A percentile compares a stretch with the other conserved stretches of the same genome.
Conservation (phyloP, 2,888 invertebrate species). For the Megalurothrips usitatus region DNA sequence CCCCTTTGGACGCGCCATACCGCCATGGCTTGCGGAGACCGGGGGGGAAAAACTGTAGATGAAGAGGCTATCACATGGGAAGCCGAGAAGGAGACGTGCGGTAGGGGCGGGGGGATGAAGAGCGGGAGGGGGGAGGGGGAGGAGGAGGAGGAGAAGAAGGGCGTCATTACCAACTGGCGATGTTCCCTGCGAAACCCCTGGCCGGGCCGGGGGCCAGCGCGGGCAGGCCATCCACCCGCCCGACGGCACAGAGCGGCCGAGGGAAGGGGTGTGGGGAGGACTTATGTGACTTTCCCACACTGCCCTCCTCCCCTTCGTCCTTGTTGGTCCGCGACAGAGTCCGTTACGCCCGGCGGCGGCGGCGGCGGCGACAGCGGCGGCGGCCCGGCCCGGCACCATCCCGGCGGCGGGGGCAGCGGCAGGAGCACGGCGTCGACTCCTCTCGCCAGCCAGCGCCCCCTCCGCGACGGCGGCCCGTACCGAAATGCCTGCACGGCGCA, state of each 20-base stretch:
- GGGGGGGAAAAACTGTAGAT: not conserved
- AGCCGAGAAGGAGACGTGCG: not conserved
- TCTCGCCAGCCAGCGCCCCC: no score
- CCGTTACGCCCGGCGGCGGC: not conserved
- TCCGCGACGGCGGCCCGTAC: no score
- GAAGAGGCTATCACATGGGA: conserved; percentile 3
- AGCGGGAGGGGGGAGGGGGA: no score
- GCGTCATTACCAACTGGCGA: conserved; percentile 5
- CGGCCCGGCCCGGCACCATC: not conserved
- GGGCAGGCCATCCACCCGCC: no score
- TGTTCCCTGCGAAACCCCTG: no score
- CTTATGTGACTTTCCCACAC: not conserved
- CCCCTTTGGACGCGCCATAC: no score
- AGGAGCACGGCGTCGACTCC: no score
- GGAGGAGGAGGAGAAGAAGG: not conserved
- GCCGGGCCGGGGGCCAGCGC: no score
- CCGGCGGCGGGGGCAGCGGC: no score
- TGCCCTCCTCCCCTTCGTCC: not conserved
- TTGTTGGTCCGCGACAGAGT: conserved; percentile 6
- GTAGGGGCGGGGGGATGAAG: not conserved
- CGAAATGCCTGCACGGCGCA: no score
- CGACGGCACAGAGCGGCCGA: not conserved
- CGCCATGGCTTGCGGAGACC: no score
- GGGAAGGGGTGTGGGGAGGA: not conserved
- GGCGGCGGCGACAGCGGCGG: not conserved